Percentiles rank a stretch among this genome's conserved stretches.
Evolutionary conservation across 2,113 vertebrate genomes (phyloP).

Genomic region (Craseonycteris thonglongyai): DNA sequence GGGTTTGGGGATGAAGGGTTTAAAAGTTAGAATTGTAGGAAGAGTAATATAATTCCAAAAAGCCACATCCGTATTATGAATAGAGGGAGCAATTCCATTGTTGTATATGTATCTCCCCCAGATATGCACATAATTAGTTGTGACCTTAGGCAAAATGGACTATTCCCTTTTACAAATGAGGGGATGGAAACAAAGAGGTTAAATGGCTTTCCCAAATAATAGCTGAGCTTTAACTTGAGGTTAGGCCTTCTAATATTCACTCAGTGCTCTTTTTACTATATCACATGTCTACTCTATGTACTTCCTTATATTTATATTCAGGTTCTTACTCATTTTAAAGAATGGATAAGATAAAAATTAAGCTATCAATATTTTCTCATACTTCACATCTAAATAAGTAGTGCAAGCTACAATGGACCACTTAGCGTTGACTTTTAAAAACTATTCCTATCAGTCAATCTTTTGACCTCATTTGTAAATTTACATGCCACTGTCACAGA

Average conservation of each 20-base stretch:
- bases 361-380: background rate
- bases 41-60: background rate
- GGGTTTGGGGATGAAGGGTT: background rate
- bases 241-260: background rate
- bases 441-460: background rate
- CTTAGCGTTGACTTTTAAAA: background rate
- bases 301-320: background rate
- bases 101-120: background rate
- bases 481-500: background rate
- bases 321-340: background rate
- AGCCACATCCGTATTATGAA: background rate
- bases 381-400: slow-evolving; percentile 13
- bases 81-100: background rate
- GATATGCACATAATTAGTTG: background rate
- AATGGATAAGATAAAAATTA: background rate
- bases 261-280: background rate
- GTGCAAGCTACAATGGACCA: background rate
- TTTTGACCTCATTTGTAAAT: slow-evolving; percentile 26
- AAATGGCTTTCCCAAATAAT: background rate
- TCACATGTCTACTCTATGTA: background rate
- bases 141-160: background rate
- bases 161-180: background rate
- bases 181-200: background rate
- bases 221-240: background rate
- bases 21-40: background rate